Conservation (phyloP, 2,797 vertebrate species). For the Limnodromus scolopaceus region DNA sequence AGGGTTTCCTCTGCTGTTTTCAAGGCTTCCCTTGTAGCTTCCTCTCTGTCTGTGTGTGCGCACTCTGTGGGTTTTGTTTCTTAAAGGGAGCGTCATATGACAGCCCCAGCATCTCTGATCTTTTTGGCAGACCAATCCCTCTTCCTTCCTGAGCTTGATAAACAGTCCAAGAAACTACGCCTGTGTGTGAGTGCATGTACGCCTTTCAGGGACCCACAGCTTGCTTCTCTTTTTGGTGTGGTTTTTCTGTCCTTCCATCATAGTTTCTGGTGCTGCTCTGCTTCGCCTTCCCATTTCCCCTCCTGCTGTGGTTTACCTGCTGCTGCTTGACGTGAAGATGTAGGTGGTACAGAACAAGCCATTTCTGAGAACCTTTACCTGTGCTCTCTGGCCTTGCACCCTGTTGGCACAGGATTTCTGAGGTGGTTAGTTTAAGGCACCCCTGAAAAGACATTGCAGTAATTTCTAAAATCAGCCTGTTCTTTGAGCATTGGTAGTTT, state of each 20-base stretch:
- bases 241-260: background rate
- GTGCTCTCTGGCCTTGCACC: fast-evolving
- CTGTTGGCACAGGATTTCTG: background rate
- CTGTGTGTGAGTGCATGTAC: background rate
- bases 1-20: constrained; percentile 56
- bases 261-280: background rate
- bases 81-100: constrained; percentile 54
- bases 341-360: background rate
- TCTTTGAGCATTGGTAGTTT: background rate
- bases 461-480: background rate
- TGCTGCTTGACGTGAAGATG: background rate
- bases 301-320: constrained; percentile 2
- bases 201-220: background rate
- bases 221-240: background rate
- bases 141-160: constrained; percentile 73
- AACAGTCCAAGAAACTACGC: constrained; percentile 35
- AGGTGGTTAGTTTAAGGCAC: background rate
- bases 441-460: background rate
- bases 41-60: constrained; percentile 12
- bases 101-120: constrained; percentile 59
- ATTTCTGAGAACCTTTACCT: background rate
- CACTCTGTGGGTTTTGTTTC: constrained; percentile 58
- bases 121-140: constrained; percentile 49
- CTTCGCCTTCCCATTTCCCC: background rate
- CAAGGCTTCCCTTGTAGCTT: constrained; percentile 60